Evolutionary conservation across 2,888 invertebrate genomes (phyloP), one percentile per base, ranked within the genome.

Genomic region (Epinotia brunnichana): DNA sequence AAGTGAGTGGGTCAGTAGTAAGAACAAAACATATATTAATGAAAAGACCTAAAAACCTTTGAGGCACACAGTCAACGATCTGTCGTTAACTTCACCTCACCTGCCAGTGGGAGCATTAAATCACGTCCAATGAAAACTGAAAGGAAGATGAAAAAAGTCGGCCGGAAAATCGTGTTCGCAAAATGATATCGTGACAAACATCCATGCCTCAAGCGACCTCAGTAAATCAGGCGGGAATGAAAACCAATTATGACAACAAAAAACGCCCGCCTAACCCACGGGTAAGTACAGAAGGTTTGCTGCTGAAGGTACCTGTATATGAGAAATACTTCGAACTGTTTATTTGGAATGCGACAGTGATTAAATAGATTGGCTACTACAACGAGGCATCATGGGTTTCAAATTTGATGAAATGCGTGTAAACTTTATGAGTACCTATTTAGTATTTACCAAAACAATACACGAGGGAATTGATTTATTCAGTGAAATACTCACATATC

Each of bases 121-220:
- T 62, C 61, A 51, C 68, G 41, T 17, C 29, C 39, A 59, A 44
- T 66, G 56, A 54, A 61, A 68, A 29, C 73, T 68, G 77, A 79
- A 77, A 77, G 74, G 77, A 74, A 79, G 78, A 72, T 68, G 72
- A 72, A 72, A 77, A 80, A 84, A 83, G 75, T 79, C 76, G 78
- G 78, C 56, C 80, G 82, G 86, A 84, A 84, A 88, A 86, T 85
- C 82, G 83, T 82, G 82, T 81, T 78, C 81, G 85, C 85, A 82
- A 91, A 91, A 92, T 92, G 85, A 88, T 92, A 82, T 92, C 92
- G 92, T 93, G 92, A 92, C 91, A 92, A 92, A 89, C 86, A 87
- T 87, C 91, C 92, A 92, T 93, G 87, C 90, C 82, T 93, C 92
- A 92, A 84, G 77, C 80, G 80, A 71, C 80, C 83, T 80, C 80